Base-by-base conservation (phyloP, 1,140 invertebrate species). In the Tetragnatha versicolor region DNA sequence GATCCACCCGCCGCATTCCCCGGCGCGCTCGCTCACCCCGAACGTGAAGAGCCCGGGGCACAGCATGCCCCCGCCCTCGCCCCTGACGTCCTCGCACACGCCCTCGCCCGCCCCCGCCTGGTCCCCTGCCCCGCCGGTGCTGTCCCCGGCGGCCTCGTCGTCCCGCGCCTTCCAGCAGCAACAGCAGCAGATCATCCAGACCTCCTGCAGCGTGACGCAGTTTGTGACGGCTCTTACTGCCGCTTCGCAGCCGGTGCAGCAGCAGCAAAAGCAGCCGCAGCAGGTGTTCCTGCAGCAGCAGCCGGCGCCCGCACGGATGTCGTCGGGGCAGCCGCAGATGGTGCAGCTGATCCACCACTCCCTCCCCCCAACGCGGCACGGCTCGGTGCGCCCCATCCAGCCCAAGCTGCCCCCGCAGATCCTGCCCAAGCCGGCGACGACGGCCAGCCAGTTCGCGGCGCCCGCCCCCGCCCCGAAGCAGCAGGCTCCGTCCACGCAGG, bases 361-460 rank as follows among this genome's bases (percentile, higher is more conserved):
- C n/a, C n/a, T 55, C 4, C 72, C 72, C 61, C 20, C 63, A 63
- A 53, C 55, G 35, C 47, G 49, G 20, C 75, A 76, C 6, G 70
- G 35, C 35, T 29, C 63, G 35, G 63, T 76, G 45, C 80, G 81
- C 25, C 82, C 81, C 29, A 81, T 83, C 49, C 81, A 84, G 70
- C 84, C 82, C 63, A 82, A 84, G 29, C 79, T 79, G 45, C 80
- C 81, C 9, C 84, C 83, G 25, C 83, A 85, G 66, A 83, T 83
- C n/a, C 78, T 84, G 55, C 83, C 84, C 12, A 84, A 84, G 70
- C 83, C 81, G 55, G 29, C 65, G 14, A 65, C 73, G 2, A 42
- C 81, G 12, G 60, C 53, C 35, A 45, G 49, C 31, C 79, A 80
- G 39, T 80, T 75, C 60, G 70, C 68, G n/a, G 29, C 69, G 12